Evolutionary conservation across 2,113 vertebrate genomes (phyloP).

Genomic region (Serinus canaria): DNA sequence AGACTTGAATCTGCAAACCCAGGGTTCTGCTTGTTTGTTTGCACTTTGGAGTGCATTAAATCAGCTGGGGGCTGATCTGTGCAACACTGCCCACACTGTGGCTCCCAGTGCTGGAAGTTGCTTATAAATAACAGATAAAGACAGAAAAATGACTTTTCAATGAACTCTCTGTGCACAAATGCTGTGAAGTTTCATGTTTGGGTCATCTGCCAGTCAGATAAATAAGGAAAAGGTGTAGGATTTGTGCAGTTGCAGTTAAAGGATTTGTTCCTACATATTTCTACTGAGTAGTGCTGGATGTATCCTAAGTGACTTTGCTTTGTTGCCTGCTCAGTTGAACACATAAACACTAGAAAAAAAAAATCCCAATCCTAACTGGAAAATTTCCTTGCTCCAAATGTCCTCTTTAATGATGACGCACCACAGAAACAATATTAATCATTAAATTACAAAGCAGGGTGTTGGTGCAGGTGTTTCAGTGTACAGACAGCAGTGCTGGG

Average conservation of each 20-base stretch:
- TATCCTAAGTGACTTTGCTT: not conserved
- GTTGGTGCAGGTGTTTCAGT: not conserved
- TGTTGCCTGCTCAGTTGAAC: not conserved
- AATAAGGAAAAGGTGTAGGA: not conserved
- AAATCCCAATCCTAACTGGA: not conserved
- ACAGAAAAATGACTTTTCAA: not conserved
- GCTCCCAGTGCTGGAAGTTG: not conserved
- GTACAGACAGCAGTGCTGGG: too few relatives aligned
- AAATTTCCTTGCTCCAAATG: not conserved
- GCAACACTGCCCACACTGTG: not conserved
- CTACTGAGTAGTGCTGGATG: accelerated
- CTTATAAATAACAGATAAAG: not conserved
- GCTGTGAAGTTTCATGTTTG: not conserved
- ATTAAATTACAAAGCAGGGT: not conserved
- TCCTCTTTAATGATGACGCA: accelerated
- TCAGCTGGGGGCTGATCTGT: not conserved
- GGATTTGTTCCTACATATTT: not conserved
- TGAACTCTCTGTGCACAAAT: not conserved
- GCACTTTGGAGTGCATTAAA: slow-evolving; percentile 17
- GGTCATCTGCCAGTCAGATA: not conserved
- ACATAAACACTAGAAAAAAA: not conserved
- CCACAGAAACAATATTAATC: not conserved
- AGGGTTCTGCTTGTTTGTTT: slow-evolving; percentile 17
- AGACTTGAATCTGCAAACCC: slow-evolving; percentile 15
- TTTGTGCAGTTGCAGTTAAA: not conserved